Evolutionary conservation across 1,140 invertebrate genomes (phyloP).

Genomic region (Dolichoris vasculosae): DNA sequence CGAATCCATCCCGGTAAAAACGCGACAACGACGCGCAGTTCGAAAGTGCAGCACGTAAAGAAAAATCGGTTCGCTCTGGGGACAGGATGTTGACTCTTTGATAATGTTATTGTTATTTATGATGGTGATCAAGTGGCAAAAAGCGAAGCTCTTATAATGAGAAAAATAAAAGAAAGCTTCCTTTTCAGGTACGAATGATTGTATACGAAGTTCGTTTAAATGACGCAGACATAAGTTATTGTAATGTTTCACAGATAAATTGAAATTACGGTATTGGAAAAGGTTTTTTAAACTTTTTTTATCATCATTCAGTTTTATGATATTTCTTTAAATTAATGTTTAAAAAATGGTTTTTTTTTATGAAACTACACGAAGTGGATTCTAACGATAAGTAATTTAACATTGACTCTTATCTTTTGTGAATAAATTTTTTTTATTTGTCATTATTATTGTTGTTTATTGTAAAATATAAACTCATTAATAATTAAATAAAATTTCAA

Average conservation of each 20-base stretch:
- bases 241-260: constrained; percentile 17
- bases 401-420: background rate
- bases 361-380: background rate
- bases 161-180: constrained; percentile 46
- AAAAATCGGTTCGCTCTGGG: constrained; percentile 10
- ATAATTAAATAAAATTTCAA: background rate
- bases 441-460: background rate
- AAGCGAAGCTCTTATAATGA: constrained; percentile 44
- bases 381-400: background rate
- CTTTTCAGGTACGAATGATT: constrained; percentile 15
- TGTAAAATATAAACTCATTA: background rate
- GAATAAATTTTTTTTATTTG: background rate
- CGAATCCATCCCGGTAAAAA: background rate
- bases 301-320: constrained; percentile 23
- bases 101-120: constrained; percentile 52
- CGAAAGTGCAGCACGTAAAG: constrained; percentile 8
- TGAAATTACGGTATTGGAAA: constrained; percentile 14
- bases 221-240: constrained; percentile 28
- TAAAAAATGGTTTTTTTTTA: background rate
- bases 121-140: constrained; percentile 33
- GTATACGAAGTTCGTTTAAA: background rate
- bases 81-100: constrained; percentile 34
- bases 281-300: background rate
- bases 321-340: background rate
- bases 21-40: background rate